A percentile compares a stretch with the other conserved stretches of the same genome.
phyloP scores from a whole-genome alignment of 2,797 vertebrate species.

The Australoheros facetus region DNA sequence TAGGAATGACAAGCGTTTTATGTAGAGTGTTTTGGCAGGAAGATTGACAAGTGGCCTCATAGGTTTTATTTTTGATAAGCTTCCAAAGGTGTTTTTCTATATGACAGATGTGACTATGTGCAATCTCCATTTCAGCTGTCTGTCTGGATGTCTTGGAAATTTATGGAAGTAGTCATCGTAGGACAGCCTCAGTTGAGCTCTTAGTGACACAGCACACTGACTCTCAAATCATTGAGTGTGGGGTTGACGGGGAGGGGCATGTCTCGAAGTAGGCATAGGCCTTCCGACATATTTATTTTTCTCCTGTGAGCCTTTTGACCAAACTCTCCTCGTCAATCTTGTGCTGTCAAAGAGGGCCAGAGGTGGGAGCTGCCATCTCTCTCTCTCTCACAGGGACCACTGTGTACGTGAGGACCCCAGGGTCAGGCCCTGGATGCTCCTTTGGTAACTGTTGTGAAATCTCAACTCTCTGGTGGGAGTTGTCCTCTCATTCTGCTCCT shows the following conservation, averaged over 20 bases:
- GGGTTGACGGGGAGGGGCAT: slow-evolving; percentile 35
- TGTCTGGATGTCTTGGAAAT: slow-evolving; percentile 40
- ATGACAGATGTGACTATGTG: not conserved
- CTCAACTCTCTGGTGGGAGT: slow-evolving; percentile 54
- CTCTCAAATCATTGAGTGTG: slow-evolving; percentile 39
- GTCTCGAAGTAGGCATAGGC: slow-evolving; percentile 51
- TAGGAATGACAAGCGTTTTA: slow-evolving; percentile 60
- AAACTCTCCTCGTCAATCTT: slow-evolving; percentile 76
- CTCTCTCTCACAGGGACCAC: slow-evolving; percentile 57
- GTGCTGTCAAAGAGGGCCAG: slow-evolving; percentile 70
- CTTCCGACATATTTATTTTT: slow-evolving; percentile 76
- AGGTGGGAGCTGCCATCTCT: slow-evolving; percentile 66
- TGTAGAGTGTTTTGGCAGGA: slow-evolving; percentile 56
- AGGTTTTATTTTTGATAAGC: slow-evolving; percentile 1
- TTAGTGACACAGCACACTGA: slow-evolving; percentile 49
- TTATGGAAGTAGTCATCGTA: slow-evolving; percentile 39
- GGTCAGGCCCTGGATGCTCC: slow-evolving; percentile 74
- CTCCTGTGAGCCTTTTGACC: slow-evolving; percentile 74
- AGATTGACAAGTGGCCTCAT: slow-evolving; percentile 3
- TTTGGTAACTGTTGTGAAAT: slow-evolving; percentile 73
- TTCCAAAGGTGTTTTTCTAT: not conserved
- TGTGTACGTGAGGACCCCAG: slow-evolving; percentile 59
- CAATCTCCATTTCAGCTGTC: slow-evolving; percentile 39
- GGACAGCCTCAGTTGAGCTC: slow-evolving; percentile 33
- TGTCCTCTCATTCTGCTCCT: slow-evolving; percentile 34